Conservation (phyloP, 2,888 invertebrate genomes). For the Xanthia icteritia region DNA sequence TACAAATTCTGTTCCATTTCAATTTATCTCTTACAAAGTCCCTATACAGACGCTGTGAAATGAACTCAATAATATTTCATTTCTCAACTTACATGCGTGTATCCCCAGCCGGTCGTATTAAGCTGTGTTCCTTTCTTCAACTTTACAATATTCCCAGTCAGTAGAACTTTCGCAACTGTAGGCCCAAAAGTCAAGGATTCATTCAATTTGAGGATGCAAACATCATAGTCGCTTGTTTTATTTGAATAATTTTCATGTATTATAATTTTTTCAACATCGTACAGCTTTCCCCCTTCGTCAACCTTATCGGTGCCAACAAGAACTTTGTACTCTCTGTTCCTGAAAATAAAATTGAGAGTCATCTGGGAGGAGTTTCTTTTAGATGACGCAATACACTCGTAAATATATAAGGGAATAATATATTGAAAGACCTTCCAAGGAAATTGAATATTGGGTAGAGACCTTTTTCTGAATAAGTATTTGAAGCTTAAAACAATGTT, state of each 20-base stretch:
- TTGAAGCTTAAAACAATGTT: constrained; percentile 2
- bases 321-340: constrained; percentile 65
- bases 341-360: constrained; percentile 57
- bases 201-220: constrained; percentile 62
- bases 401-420: constrained; percentile 41
- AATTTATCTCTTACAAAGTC: background rate
- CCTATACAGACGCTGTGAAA: background rate
- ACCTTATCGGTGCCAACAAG: constrained; percentile 68
- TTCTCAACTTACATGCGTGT: constrained; percentile 57
- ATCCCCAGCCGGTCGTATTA: constrained; percentile 70
- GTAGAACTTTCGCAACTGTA: constrained; percentile 56
- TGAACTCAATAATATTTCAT: background rate
- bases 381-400: constrained; percentile 46
- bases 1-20: background rate
- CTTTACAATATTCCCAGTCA: constrained; percentile 45
- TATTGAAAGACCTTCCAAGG: constrained; percentile 36
- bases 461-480: constrained; percentile 22
- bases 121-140: constrained; percentile 50
- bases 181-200: constrained; percentile 62
- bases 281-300: constrained; percentile 62
- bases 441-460: constrained; percentile 55
- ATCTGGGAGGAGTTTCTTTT: constrained; percentile 6
- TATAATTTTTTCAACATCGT: constrained; percentile 69
- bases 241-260: constrained; percentile 64
- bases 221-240: constrained; percentile 64